phyloP scores from a whole-genome alignment of 2,113 vertebrate genomes.

The Dicentrarchus labrax region DNA sequence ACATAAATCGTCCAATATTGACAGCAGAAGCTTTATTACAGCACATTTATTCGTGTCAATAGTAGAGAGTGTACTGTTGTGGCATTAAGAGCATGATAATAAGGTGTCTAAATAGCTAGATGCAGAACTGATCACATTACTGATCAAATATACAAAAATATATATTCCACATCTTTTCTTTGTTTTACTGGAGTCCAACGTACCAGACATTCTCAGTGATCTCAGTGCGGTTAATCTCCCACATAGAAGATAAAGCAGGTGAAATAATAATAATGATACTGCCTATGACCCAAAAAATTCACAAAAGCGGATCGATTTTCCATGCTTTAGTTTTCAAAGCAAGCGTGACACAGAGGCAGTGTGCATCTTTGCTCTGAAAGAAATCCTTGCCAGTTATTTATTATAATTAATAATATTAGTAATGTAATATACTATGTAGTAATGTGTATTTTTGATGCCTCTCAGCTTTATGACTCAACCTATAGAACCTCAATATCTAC shows the following conservation, averaged over 20 bases:
- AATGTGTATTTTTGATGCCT: no score
- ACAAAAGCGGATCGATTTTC: neutral
- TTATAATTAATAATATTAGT: no score
- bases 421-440: no score
- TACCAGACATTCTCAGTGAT: neutral
- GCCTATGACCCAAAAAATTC: neutral
- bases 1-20: conserved; percentile 1
- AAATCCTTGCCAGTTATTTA: neutral
- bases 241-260: neutral
- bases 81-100: neutral
- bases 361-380: neutral
- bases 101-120: neutral
- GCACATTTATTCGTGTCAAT: neutral
- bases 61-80: neutral
- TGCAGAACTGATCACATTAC: neutral
- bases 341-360: neutral
- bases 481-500: no score
- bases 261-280: conserved; percentile 6
- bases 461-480: no score
- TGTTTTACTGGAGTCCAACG: neutral
- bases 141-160: neutral
- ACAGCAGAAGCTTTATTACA: neutral
- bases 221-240: neutral
- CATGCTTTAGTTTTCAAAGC: neutral
- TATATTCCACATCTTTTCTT: neutral